A percentile compares a stretch with the other conserved stretches of the same genome.
Evolutionary conservation across 1,140 invertebrate species (phyloP).

Genomic region (Ruditapes philippinarum): DNA sequence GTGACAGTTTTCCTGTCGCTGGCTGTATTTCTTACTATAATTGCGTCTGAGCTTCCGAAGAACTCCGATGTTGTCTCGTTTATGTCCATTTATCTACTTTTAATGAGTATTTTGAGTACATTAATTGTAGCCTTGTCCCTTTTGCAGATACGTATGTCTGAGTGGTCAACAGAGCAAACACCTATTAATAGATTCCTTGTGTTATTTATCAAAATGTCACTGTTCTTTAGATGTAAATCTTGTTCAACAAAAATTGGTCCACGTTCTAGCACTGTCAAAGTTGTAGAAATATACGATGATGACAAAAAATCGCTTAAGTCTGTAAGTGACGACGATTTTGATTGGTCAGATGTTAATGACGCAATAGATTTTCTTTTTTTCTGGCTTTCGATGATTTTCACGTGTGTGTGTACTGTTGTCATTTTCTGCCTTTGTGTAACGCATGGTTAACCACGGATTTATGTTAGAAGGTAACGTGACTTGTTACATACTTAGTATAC

Average conservation of each 20-base stretch:
- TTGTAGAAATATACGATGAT: neutral
- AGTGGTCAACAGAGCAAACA: neutral
- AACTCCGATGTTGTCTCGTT: conserved; percentile 89
- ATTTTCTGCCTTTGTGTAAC: neutral
- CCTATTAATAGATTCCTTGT: neutral
- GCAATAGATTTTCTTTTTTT: conserved; percentile 5
- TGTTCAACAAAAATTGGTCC: neutral
- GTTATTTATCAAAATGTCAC: neutral
- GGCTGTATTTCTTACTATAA: conserved; percentile 88
- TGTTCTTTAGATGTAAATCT: neutral
- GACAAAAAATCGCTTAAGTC: neutral
- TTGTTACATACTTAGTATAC: no score
- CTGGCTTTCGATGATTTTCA: neutral
- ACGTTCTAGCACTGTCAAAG: neutral
- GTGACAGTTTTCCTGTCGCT: conserved; percentile 89
- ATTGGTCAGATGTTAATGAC: conserved; percentile 13
- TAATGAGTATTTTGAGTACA: neutral
- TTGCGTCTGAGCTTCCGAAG: conserved; percentile 88
- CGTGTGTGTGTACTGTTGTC: neutral
- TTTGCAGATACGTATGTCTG: neutral
- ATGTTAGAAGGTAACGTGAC: no score
- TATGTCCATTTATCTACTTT: neutral
- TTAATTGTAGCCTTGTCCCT: neutral
- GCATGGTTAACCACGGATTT: no score
- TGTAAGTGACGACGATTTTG: neutral